These are phyloP conservation scores for Rallus limicola DNA, from an alignment of 2,113 vertebrate species.

Conservation along the genomic window DNA sequence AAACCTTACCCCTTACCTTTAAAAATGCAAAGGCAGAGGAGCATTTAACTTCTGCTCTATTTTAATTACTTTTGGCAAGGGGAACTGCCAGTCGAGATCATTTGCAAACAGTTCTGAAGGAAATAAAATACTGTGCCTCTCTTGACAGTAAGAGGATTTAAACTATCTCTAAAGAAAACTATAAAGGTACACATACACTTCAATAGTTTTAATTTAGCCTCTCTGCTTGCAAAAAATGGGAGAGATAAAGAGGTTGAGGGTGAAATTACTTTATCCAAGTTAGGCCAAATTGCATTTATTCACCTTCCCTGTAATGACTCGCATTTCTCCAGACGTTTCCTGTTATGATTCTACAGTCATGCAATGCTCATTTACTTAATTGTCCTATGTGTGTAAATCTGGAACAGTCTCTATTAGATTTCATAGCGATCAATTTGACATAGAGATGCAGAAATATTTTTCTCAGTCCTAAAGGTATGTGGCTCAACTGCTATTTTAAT, in stretches of 20 bases:
- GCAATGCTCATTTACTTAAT: conserved; percentile 10
- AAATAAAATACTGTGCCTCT: neutral
- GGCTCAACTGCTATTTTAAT: neutral
- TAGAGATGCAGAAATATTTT: neutral
- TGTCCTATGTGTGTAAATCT: neutral
- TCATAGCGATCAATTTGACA: neutral
- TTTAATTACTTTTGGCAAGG: conserved; percentile 2
- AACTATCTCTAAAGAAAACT: neutral
- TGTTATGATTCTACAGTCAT: neutral
- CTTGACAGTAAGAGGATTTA: neutral
- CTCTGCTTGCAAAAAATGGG: neutral
- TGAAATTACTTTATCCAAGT: neutral
- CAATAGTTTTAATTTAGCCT: neutral
- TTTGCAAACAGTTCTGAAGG: neutral
- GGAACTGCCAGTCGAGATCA: neutral
- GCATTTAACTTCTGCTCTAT: neutral
- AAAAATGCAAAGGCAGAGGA: neutral
- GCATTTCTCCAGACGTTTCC: neutral
- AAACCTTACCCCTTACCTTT: neutral
- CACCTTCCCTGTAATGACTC: neutral
- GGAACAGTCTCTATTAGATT: neutral
- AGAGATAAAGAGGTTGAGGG: neutral
- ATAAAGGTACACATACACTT: neutral
- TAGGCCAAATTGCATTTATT: conserved; percentile 18
- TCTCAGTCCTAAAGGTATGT: neutral